Evolutionary conservation across 2,888 invertebrate species (phyloP).

Genomic region (Platycheirus rosarum): DNA sequence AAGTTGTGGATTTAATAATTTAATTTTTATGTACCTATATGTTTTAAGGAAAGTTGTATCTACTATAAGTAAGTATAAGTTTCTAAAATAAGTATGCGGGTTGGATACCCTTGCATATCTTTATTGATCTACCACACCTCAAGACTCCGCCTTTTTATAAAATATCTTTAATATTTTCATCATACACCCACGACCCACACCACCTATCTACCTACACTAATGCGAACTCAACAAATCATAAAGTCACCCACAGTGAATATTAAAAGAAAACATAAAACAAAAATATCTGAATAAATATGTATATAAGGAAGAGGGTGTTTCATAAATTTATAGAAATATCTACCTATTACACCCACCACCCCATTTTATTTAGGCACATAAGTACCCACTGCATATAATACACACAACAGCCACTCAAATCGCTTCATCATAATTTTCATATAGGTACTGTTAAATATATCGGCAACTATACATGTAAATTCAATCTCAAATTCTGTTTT

Average conservation of each 20-base stretch:
- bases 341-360: not conserved
- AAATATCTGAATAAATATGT: conserved; percentile 1
- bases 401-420: conserved; percentile 64
- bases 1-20: too few species aligned
- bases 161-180: conserved; percentile 36
- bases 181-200: not conserved
- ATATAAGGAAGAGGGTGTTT: not conserved
- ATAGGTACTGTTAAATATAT: too few species aligned
- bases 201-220: not conserved
- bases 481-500: conserved; percentile 48
- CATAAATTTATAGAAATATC: conserved; percentile 9
- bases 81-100: too few species aligned
- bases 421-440: conserved; percentile 38
- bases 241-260: conserved; percentile 58
- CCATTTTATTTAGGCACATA: too few species aligned
- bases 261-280: conserved; percentile 15
- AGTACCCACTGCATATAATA: conserved; percentile 25
- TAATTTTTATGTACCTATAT: too few species aligned
- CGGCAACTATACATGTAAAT: too few species aligned
- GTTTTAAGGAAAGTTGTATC: too few species aligned
- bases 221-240: conserved; percentile 59
- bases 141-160: conserved; percentile 49
- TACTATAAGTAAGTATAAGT: too few species aligned
- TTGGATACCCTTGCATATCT: too few species aligned
- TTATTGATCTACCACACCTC: too few species aligned